Percentiles rank a stretch among this genome's conserved stretches.
phyloP scores from a whole-genome alignment of 2,888 invertebrate species.

The Tenodera sinensis region DNA sequence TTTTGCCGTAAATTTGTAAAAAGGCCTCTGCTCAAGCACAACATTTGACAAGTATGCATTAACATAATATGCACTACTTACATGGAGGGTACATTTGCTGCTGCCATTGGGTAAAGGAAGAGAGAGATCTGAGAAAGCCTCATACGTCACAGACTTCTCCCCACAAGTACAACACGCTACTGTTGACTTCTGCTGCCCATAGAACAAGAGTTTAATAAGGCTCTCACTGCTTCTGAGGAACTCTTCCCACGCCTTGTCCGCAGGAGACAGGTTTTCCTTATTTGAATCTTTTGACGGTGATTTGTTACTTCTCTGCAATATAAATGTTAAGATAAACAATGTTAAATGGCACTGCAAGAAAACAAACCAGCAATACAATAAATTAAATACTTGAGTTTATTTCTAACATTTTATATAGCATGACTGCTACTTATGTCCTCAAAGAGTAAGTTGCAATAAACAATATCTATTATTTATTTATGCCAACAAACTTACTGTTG shows the following conservation, averaged over 20 bases:
- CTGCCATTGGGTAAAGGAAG: conserved; percentile 66
- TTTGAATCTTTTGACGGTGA: not conserved
- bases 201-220: conserved; percentile 72
- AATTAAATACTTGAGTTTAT: too few species aligned
- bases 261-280: not conserved
- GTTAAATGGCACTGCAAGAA: too few species aligned
- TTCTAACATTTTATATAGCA: too few species aligned
- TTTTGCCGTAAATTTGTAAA: too few species aligned
- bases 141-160: conserved; percentile 77
- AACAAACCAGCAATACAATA: too few species aligned
- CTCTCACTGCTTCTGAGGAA: conserved; percentile 68
- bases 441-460: too few species aligned
- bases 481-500: too few species aligned
- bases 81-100: conserved; percentile 60
- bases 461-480: too few species aligned
- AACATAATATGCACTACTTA: too few species aligned
- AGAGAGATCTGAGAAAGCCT: conserved; percentile 81
- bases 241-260: conserved; percentile 66
- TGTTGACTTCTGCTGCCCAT: conserved; percentile 81
- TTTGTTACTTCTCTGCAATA: not conserved
- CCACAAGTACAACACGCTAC: conserved; percentile 71
- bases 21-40: too few species aligned
- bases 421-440: too few species aligned
- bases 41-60: not conserved
- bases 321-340: not conserved